Evolutionary conservation across 2,113 vertebrate genomes (phyloP).

Genomic region (Gymnocephalus cernua): DNA sequence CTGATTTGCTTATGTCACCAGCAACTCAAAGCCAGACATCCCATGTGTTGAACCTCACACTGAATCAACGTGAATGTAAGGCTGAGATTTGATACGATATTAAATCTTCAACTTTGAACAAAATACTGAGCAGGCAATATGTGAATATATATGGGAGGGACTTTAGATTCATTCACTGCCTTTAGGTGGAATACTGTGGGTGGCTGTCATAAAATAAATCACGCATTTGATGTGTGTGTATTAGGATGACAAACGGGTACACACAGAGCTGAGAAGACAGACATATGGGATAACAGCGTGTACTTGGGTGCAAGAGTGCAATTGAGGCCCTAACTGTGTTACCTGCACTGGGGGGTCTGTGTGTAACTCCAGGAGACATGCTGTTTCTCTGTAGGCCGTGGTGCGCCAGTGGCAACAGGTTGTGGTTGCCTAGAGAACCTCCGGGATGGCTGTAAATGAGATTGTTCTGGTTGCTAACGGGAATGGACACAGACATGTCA

Average conservation of each 20-base stretch:
- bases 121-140: constrained; percentile 43
- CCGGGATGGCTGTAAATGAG: constrained; percentile 96
- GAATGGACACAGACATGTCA: constrained; percentile 99
- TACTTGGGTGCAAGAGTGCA: constrained; percentile 45
- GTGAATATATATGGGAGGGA: constrained; percentile 23
- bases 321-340: constrained; percentile 85
- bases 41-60: constrained; percentile 44
- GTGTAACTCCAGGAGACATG: constrained; percentile 97
- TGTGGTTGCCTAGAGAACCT: constrained; percentile 96
- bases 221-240: constrained; percentile 38
- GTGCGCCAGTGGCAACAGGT: constrained; percentile 96
- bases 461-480: constrained; percentile 97
- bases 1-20: constrained; percentile 73
- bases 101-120: constrained; percentile 53
- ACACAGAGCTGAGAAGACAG: constrained; percentile 16
- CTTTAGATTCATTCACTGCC: constrained; percentile 31
- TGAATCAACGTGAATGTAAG: constrained; percentile 54
- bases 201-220: constrained; percentile 43
- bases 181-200: constrained; percentile 50
- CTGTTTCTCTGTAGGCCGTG: constrained; percentile 98
- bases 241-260: constrained; percentile 41
- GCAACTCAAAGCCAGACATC: constrained; percentile 53
- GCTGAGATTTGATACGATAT: constrained; percentile 39
- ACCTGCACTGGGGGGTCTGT: constrained; percentile 99
- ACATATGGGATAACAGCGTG: constrained; percentile 53